Evolutionary conservation across 2,888 invertebrate genomes (phyloP).

Genomic region (Noctua pronuba): DNA sequence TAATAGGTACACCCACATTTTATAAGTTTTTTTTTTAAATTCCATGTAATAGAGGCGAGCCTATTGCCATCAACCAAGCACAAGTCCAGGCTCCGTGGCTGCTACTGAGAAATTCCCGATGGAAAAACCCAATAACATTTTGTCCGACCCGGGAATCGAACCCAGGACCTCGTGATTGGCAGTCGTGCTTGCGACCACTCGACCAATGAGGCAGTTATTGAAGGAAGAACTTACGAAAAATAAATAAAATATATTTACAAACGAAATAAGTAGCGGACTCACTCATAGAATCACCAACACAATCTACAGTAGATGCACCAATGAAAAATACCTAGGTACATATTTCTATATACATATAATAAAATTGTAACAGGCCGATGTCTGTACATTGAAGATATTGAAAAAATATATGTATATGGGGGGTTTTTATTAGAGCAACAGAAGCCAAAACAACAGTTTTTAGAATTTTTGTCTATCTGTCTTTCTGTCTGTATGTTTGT

Average conservation of each 20-base stretch:
- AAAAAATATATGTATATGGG: too few relatives aligned
- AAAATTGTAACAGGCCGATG: too few relatives aligned
- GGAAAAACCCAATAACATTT: not conserved
- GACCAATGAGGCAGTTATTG: not conserved
- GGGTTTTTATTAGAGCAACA: too few relatives aligned
- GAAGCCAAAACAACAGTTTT: too few relatives aligned
- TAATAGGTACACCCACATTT: not conserved
- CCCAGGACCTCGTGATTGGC: not conserved
- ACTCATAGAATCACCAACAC: too few relatives aligned
- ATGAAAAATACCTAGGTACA: not conserved
- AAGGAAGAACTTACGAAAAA: not conserved
- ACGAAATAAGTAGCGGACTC: too few relatives aligned
- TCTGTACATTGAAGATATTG: too few relatives aligned
- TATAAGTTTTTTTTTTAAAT: not conserved
- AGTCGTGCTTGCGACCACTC: not conserved
- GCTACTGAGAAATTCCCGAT: not conserved
- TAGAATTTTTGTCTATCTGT: too few relatives aligned
- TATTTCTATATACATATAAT: too few relatives aligned
- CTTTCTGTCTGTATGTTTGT: too few relatives aligned
- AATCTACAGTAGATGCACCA: not conserved
- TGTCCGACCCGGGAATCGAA: not conserved
- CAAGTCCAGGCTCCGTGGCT: not conserved
- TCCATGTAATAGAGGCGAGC: not conserved
- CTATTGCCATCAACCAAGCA: not conserved
- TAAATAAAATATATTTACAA: too few relatives aligned